Base-by-base conservation (phyloP, 2,113 vertebrate genomes). In the Phainopepla nitens region DNA sequence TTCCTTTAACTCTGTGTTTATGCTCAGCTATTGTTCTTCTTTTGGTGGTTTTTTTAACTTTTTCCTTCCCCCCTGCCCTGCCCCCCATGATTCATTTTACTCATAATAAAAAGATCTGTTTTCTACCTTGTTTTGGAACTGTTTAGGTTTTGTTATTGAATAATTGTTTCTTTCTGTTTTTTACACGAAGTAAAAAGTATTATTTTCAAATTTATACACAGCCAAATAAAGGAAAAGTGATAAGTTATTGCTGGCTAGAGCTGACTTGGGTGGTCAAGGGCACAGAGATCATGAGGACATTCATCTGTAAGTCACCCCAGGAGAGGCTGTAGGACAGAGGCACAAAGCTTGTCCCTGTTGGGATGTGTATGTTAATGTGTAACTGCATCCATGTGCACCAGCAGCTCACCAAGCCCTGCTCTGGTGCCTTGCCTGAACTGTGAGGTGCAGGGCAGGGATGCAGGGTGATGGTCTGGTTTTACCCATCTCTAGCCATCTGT, bases 31-130 rank as follows among this genome's bases (percentile, higher is more conserved):
- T 45, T 76, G 31, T 89, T 69, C 19, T 76, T 79, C 87, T 71
- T 64, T 31, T 15, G 41, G 47, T 79, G 6, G 24, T 36, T 60
- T 57, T 13, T 25, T 39, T 54, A 21, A 21, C 4, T 1, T n/a
- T 58, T 62, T 6, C 36, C 17, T 8, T 87, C 78, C 31, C 5
- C 16, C 39, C 39, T 39, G n/a, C n/a, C n/a, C n/a, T n/a, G n/a
- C n/a, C n/a, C n/a, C 8, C 7, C 0, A 0, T 3, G 1, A 83
- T 86, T 66, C 13, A 54, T 93, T 94, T 92, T 90, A 36, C 95
- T 91, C 77, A 77, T 86, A 97, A 97, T 96, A 97, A 97, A 96
- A 86, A 90, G 29, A 84, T 65, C 45, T 70, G 79, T 91, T 97
- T 97, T 96, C 65, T 97, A 97, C 66, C 61, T 75, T 89, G 49